Evolutionary conservation across 1,140 invertebrate species (phyloP).

Genomic region (Drosophila suzukii): DNA sequence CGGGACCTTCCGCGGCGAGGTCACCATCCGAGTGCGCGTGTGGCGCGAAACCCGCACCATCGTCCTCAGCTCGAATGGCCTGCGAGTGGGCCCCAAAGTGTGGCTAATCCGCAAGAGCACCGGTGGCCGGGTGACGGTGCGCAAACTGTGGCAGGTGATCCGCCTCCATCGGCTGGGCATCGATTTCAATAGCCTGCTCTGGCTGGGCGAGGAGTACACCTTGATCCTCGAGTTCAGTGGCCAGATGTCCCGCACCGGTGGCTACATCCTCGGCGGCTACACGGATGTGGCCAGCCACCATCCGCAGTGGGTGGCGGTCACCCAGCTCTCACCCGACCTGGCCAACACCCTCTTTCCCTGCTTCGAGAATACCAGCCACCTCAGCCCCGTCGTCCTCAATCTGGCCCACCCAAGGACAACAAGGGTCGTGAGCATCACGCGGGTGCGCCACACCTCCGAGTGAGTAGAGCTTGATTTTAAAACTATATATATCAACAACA

Average conservation of each 20-base stretch:
- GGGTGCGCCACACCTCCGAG: not conserved
- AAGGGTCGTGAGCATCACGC: slow-evolving; percentile 11
- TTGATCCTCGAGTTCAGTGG: not conserved
- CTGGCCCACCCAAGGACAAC: not conserved
- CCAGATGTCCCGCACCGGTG: not conserved
- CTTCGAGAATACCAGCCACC: not conserved
- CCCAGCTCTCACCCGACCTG: slow-evolving; percentile 7
- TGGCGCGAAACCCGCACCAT: slow-evolving; percentile 3
- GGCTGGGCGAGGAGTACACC: slow-evolving; percentile 11
- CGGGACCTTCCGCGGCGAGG: not conserved
- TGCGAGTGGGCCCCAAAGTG: not conserved
- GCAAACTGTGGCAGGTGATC: not conserved
- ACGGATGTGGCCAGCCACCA: not conserved
- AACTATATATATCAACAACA: no score
- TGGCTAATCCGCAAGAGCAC: not conserved
- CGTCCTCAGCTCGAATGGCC: not conserved
- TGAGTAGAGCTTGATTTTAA: not conserved
- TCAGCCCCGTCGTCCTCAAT: not conserved
- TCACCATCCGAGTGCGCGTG: slow-evolving; percentile 1
- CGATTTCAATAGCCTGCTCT: slow-evolving; percentile 1
- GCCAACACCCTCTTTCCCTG: slow-evolving; percentile 17
- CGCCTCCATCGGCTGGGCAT: not conserved
- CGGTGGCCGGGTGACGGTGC: not conserved
- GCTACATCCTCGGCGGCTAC: slow-evolving; percentile 5
- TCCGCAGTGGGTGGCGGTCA: slow-evolving; percentile 3